A percentile compares a stretch with the other conserved stretches of the same genome.
phyloP scores from a whole-genome alignment of 2,113 vertebrate genomes.

The Ciconia maguari region DNA sequence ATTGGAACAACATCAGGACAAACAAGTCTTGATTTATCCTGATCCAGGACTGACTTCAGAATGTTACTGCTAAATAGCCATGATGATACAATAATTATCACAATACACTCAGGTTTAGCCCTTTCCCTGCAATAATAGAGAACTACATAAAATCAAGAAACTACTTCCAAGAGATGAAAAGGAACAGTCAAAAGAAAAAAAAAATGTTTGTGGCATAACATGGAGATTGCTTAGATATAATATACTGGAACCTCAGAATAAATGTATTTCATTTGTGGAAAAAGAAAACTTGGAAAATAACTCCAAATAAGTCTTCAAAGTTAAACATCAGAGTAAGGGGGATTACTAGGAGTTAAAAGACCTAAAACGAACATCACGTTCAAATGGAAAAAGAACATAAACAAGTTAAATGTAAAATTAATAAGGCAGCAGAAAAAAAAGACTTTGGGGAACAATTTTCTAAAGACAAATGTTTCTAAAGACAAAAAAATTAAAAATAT shows the following conservation, averaged over 20 bases:
- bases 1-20: neutral
- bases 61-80: neutral
- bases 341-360: neutral
- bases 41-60: neutral
- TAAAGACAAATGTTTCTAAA: neutral
- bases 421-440: neutral
- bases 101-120: neutral
- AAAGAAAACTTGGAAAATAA: neutral
- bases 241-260: neutral
- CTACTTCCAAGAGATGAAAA: neutral
- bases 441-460: neutral
- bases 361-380: neutral
- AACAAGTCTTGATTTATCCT: neutral
- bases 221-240: neutral
- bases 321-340: neutral
- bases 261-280: neutral
- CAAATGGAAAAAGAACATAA: neutral
- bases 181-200: neutral
- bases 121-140: neutral
- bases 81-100: neutral
- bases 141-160: neutral
- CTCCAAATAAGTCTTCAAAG: neutral
- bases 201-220: neutral
- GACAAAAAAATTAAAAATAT: conserved; percentile 16
- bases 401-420: conserved; percentile 14